These are phyloP conservation scores for Procambarus clarkii DNA, from an alignment of 1,140 invertebrate genomes.

Conservation along the genomic window DNA sequence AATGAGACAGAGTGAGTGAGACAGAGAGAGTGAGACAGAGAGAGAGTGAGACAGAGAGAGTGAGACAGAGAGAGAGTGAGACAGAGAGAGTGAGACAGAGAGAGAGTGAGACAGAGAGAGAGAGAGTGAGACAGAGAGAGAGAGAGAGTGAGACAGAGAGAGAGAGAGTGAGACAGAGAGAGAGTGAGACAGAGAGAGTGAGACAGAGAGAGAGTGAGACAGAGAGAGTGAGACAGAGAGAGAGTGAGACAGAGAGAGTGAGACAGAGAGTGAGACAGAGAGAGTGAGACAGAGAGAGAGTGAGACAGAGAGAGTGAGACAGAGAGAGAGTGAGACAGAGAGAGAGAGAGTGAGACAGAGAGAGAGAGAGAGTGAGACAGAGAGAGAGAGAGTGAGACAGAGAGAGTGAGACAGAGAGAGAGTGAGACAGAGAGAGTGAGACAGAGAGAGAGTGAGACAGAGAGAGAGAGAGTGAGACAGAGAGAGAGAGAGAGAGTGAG, in stretches of 20 bases:
- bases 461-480: not conserved
- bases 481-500: not conserved
- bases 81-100: conserved; percentile 34
- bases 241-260: not conserved
- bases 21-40: not conserved
- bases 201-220: not conserved
- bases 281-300: not conserved
- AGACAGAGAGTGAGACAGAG: not conserved
- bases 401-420: not conserved
- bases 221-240: not conserved
- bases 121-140: not conserved
- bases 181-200: not conserved
- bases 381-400: not conserved
- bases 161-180: not conserved
- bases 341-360: conserved; percentile 13
- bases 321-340: not conserved
- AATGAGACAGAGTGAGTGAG: too few species aligned
- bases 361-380: conserved; percentile 15
- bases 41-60: not conserved
- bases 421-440: not conserved
- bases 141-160: too few species aligned
- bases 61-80: conserved; percentile 31
- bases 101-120: conserved; percentile 32
- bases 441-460: not conserved
- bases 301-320: not conserved